Evolutionary conservation across 1,140 invertebrate species (phyloP).

Genomic region (Drosophila navojoa): DNA sequence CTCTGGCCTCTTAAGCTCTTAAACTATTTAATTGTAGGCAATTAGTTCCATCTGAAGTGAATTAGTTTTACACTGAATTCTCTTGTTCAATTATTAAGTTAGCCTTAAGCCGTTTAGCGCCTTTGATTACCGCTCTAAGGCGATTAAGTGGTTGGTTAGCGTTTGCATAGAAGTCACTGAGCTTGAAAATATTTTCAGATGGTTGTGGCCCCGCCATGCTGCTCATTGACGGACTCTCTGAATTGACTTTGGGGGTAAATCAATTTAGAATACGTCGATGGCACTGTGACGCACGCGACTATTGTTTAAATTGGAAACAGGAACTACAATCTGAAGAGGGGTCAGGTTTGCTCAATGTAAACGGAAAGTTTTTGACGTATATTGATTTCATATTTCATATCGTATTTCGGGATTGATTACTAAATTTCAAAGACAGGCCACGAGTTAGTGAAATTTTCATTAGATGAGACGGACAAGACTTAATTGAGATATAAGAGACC

Average conservation of each 20-base stretch:
- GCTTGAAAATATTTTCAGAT: constrained; percentile 51
- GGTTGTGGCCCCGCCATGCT: neutral
- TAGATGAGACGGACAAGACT: no score
- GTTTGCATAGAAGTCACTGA: constrained; percentile 52
- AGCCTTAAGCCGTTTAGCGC: constrained; percentile 28
- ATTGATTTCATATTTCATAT: no score
- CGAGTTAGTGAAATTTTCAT: no score
- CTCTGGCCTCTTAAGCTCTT: no score
- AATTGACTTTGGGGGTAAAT: constrained; percentile 18
- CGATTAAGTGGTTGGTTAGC: constrained; percentile 38
- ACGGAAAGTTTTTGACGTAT: no score
- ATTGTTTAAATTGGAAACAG: neutral
- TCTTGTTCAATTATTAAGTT: constrained; percentile 2
- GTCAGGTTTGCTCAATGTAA: no score
- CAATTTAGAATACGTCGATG: constrained; percentile 2
- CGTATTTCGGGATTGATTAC: no score
- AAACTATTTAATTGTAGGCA: no score
- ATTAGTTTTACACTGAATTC: constrained; percentile 8
- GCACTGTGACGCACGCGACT: constrained; percentile 3
- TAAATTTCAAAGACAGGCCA: no score
- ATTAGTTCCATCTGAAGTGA: constrained; percentile 11
- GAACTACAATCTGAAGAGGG: no score
- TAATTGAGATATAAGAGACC: no score
- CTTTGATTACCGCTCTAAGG: constrained; percentile 27
- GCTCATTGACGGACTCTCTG: neutral